Evolutionary conservation across 2,113 vertebrate genomes (phyloP).

Genomic region (Platichthys stellatus): DNA sequence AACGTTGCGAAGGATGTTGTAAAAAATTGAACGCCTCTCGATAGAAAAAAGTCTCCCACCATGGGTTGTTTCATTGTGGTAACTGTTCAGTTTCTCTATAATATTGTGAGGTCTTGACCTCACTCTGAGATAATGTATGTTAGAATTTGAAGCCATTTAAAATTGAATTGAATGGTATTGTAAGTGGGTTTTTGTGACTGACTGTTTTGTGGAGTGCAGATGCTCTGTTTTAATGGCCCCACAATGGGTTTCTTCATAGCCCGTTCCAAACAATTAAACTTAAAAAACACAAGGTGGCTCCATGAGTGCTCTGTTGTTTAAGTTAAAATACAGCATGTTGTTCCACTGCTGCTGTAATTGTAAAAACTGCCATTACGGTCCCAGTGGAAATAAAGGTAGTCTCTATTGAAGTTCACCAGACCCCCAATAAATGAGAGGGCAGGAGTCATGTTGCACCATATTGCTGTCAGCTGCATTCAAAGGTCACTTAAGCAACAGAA

Average conservation of each 20-base stretch:
- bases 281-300: slow-evolving; percentile 6
- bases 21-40: neutral
- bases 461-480: slow-evolving; percentile 41
- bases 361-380: slow-evolving; percentile 34
- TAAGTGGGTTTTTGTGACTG: neutral
- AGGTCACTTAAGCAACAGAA: slow-evolving; percentile 24
- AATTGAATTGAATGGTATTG: slow-evolving; percentile 1
- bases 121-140: neutral
- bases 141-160: neutral
- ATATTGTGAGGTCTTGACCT: neutral
- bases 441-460: slow-evolving; percentile 42
- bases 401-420: slow-evolving; percentile 41
- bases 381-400: slow-evolving; percentile 52
- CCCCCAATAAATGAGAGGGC: slow-evolving; percentile 42
- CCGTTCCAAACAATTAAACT: slow-evolving; percentile 31
- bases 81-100: neutral
- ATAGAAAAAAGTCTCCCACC: neutral
- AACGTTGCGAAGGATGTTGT: neutral
- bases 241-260: neutral
- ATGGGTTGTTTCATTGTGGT: neutral
- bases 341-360: slow-evolving; percentile 29
- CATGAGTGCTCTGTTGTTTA: slow-evolving; percentile 3
- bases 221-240: slow-evolving; percentile 11
- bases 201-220: neutral
- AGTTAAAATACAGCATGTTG: slow-evolving; percentile 30